Evolutionary conservation across 2,888 invertebrate species (phyloP).

Genomic region (Drosophila fungiperda): DNA sequence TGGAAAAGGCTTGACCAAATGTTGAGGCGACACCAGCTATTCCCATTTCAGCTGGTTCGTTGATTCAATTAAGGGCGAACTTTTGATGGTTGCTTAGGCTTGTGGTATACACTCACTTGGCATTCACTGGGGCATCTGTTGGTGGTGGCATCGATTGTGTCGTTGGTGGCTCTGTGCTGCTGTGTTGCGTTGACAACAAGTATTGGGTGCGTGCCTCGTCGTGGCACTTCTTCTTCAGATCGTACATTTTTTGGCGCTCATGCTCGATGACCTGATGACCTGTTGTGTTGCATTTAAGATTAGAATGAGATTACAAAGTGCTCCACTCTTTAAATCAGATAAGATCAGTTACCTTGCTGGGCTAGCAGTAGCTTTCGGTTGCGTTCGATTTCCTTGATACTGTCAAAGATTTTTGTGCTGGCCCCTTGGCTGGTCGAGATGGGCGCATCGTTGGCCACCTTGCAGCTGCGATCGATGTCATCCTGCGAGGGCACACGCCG

Average conservation of each 20-base stretch:
- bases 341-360: constrained; percentile 90
- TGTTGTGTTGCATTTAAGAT: constrained; percentile 77
- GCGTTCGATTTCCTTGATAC: constrained; percentile 95
- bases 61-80: constrained; percentile 53
- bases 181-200: constrained; percentile 87
- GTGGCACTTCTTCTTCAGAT: constrained; percentile 93
- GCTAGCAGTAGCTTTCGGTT: constrained; percentile 94
- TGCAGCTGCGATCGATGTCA: constrained; percentile 94
- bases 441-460: constrained; percentile 93
- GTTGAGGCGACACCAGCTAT: neutral
- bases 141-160: constrained; percentile 9
- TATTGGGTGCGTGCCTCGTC: constrained; percentile 95
- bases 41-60: constrained; percentile 16
- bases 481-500: constrained; percentile 90
- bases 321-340: neutral
- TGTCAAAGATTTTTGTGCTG: constrained; percentile 92
- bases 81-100: neutral
- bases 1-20: neutral
- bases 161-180: constrained; percentile 10
- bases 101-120: constrained; percentile 61
- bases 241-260: constrained; percentile 94
- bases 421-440: constrained; percentile 89
- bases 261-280: constrained; percentile 96
- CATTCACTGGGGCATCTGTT: constrained; percentile 26
- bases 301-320: neutral